These are phyloP conservation scores for Podocnemis expansa DNA, from an alignment of 2,113 vertebrate genomes.

Conservation along the genomic window DNA sequence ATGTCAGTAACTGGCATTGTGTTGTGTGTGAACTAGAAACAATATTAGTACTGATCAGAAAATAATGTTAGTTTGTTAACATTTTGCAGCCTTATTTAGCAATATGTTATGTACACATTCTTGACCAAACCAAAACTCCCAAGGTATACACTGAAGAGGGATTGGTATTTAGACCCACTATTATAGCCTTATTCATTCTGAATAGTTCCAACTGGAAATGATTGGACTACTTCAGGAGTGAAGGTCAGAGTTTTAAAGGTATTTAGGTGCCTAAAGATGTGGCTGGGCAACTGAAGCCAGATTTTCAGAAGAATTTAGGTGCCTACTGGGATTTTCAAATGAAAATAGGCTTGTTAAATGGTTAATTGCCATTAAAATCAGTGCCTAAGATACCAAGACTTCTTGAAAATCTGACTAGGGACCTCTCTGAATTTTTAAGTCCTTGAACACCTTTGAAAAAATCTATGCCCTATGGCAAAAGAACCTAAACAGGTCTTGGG, in stretches of 20 bases:
- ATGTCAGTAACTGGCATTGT: not conserved
- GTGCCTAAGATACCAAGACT: not conserved
- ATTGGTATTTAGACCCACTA: not conserved
- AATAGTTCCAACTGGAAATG: not conserved
- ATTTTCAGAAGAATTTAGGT: not conserved
- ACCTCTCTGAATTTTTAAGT: not conserved
- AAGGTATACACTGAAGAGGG: not conserved
- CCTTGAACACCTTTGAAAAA: not conserved
- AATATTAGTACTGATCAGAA: not conserved
- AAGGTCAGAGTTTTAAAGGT: not conserved
- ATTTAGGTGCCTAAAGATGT: not conserved
- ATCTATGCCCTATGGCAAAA: not conserved
- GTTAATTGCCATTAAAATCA: not conserved
- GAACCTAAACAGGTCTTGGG: not conserved
- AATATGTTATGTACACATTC: not conserved
- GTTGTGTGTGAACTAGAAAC: conserved; percentile 20
- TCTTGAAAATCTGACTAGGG: too few species aligned
- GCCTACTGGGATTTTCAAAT: not conserved
- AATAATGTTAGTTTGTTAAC: not conserved
- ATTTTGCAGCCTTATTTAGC: conserved; percentile 37
- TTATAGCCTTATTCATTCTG: not conserved
- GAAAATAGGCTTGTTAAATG: not conserved
- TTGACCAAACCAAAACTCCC: not conserved
- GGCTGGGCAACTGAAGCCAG: not conserved
- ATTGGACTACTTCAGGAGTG: not conserved